Evolutionary conservation across 2,797 vertebrate species (phyloP).

Genomic region (Microctenopoma steveboyesi): DNA sequence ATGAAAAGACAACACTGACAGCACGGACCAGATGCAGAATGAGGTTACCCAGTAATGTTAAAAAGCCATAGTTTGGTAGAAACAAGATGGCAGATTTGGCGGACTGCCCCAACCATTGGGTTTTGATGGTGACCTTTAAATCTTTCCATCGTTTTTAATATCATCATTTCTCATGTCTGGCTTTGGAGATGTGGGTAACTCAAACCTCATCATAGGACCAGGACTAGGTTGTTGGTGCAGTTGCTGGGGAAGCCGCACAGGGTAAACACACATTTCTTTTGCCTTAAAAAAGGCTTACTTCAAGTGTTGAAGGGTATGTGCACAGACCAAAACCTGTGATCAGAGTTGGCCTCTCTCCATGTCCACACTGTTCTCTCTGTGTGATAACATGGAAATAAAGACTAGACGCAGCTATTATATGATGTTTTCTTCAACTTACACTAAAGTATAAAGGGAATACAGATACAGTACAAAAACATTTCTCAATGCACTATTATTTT

Average conservation of each 20-base stretch:
- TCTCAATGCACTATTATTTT: not conserved
- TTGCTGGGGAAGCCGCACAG: slow-evolving; percentile 36
- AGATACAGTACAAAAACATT: not conserved
- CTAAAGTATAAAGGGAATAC: not conserved
- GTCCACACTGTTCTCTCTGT: not conserved
- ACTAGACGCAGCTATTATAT: slow-evolving; percentile 36
- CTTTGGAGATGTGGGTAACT: slow-evolving; percentile 56
- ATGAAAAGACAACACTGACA: slow-evolving; percentile 69
- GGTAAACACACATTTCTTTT: slow-evolving; percentile 52
- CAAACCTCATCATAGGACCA: slow-evolving; percentile 59
- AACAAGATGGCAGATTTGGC: slow-evolving; percentile 59
- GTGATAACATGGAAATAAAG: slow-evolving; percentile 22
- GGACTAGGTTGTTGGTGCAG: slow-evolving; percentile 31
- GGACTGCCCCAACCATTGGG: slow-evolving; percentile 27
- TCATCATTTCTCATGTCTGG: slow-evolving; percentile 60
- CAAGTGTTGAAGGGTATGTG: slow-evolving; percentile 23
- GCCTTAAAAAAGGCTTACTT: slow-evolving; percentile 32
- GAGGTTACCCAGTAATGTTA: slow-evolving; percentile 42
- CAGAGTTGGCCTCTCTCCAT: slow-evolving; percentile 13
- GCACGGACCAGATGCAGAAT: slow-evolving; percentile 61
- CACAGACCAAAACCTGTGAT: slow-evolving; percentile 14
- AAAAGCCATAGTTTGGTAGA: slow-evolving; percentile 52
- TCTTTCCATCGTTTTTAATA: slow-evolving; percentile 65
- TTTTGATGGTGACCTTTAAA: slow-evolving; percentile 66
- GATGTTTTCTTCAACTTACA: slow-evolving; percentile 27